Conservation (phyloP, 2,797 vertebrate genomes). For the Coluber constrictor region DNA sequence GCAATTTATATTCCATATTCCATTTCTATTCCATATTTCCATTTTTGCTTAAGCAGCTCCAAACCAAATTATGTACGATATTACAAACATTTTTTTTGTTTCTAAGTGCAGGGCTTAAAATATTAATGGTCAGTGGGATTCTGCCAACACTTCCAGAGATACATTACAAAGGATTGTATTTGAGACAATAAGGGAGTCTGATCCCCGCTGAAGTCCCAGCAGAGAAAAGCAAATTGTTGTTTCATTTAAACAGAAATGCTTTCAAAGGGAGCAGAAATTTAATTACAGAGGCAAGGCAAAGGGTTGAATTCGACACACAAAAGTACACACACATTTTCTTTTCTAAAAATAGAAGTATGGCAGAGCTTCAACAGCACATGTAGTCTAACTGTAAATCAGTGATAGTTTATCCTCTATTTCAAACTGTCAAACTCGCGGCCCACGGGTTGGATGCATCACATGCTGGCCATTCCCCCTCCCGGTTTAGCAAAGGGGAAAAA, state of each 20-base stretch:
- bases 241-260: not conserved
- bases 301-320: not conserved
- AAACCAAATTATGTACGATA: not conserved
- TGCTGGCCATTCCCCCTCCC: too few relatives aligned
- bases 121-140: not conserved
- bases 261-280: not conserved
- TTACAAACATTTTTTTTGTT: not conserved
- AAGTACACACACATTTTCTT: not conserved
- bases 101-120: not conserved
- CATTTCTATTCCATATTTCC: not conserved
- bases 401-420: too few relatives aligned
- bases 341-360: not conserved
- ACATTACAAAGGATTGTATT: not conserved
- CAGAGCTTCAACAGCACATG: not conserved
- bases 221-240: not conserved
- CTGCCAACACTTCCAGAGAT: not conserved
- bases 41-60: not conserved
- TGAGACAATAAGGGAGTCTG: not conserved
- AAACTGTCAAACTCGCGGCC: too few relatives aligned
- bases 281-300: not conserved
- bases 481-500: too few relatives aligned
- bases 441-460: accelerated
- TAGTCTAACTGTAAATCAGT: not conserved
- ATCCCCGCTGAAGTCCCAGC: not conserved
- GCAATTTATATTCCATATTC: not conserved